Base-by-base conservation (phyloP, 2,113 vertebrate species). In the Heterotilapia buettikoferi region DNA sequence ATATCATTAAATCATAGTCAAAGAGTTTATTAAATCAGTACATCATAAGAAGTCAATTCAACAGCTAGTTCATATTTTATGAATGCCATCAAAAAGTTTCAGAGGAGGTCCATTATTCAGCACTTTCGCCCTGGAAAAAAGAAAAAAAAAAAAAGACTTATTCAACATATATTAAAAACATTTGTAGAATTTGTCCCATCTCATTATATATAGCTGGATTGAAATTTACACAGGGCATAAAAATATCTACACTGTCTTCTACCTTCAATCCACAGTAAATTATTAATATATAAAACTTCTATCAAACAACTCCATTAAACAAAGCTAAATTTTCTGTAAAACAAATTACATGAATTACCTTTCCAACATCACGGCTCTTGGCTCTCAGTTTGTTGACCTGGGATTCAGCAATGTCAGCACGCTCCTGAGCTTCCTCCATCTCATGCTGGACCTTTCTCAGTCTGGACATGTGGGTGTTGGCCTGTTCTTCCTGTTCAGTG, bases 351-450 rank as follows among this genome's bases (percentile, higher is more conserved):
- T 40, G n/a, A 71, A 9, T 61, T 90, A 93, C 89, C 86, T 90
- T 92, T 91, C 86, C 92, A 68, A 1, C 11, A 5, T 94, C 92
- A 36, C 91, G 63, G 43, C 88, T 94, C 84, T 91, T 94, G 66
- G 10, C 84, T 87, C 94, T 94, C 54, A 94, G 43, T 86, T 94
- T 94, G 78, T 94, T 94, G 84, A 94, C 93, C 86, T 92, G 94
- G 4, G 92, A 94, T 89, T 94, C 93, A 61, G 94, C 92, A 1
- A 94, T 94, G 87, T 94, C 92, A 86, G 92, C 92, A 2, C 52
- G 92, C 16, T 94, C 93, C 84, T 94, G 92, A 91, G 93, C 90
- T 50, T 95, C 95, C 21, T 95, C 95, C 84, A 94, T 59, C 84
- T 94, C 94, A 90, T 54, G 52, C 5, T 61, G 57, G 26, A 31